Base-by-base conservation (phyloP, 2,888 invertebrate species). In the Notodonta ziczac region DNA sequence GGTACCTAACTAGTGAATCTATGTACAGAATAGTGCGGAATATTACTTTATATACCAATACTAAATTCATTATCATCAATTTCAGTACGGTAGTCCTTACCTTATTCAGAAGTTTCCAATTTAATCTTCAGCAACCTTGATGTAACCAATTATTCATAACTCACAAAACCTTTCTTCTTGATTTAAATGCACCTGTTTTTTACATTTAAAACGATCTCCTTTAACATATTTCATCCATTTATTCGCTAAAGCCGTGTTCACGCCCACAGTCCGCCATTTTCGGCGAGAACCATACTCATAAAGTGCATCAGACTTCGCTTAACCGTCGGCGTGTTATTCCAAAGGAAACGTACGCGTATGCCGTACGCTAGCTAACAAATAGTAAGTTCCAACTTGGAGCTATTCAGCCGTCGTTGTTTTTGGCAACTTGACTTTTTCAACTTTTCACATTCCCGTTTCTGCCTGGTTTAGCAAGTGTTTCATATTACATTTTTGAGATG, bases 281-380 rank as follows among this genome's bases (percentile, higher is more conserved):
- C 54, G 54, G 54, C 35, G 24, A 35, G 39, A 32, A 13, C 53
- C 39, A 39, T 39, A 13, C 39, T 39, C 54, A 54, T 66, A 61
- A 66, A 66, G 65, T 68, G 72, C 64, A 66, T 59, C 59, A 67
- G 69, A 75, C 72, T 75, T 75, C 35, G 66, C 54, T 39, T 67
- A 63, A 73, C 65, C 63, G 66, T 53, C 62, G 63, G 63, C 66
- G 67, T 75, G 72, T 76, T 76, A 72, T 76, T 76, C 69, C 52
- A 67, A 72, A 72, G 70, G 62, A 70, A 64, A 72, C 72, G 63
- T 63, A 66, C 70, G 73, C 72, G 72, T 5, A 10, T 9, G 42
- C 42, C 46, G n/a, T 76, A 76, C 62, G 66, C 57, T 73, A 72
- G 75, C 53, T 12, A 72, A 65, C 60, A 72, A 72, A 73, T 62